Percentiles rank a stretch among this genome's conserved stretches.
phyloP scores from a whole-genome alignment of 2,888 invertebrate species.

The Pheosia tremula region DNA sequence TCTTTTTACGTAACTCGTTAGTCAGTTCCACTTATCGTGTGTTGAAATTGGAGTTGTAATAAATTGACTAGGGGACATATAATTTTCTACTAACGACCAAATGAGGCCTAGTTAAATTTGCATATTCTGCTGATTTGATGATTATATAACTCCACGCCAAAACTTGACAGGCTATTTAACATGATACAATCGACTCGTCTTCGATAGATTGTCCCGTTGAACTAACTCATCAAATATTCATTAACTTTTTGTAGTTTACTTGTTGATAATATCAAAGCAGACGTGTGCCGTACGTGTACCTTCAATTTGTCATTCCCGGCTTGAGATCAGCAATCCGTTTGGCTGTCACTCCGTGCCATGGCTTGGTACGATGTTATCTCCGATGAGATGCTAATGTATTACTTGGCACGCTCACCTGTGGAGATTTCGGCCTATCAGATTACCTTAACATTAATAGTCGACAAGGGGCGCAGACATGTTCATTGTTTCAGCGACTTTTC shows the following conservation, averaged over 20 bases:
- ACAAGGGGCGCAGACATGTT: slow-evolving; percentile 43
- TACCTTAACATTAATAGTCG: slow-evolving; percentile 63
- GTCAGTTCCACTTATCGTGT: slow-evolving; percentile 10
- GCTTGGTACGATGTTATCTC: slow-evolving; percentile 66
- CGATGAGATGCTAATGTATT: slow-evolving; percentile 79
- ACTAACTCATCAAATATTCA: slow-evolving; percentile 31
- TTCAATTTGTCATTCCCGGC: slow-evolving; percentile 49
- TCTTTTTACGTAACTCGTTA: slow-evolving; percentile 14
- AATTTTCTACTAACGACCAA: slow-evolving; percentile 35
- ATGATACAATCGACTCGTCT: slow-evolving; percentile 44
- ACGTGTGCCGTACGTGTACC: slow-evolving; percentile 13
- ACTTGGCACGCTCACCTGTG: slow-evolving; percentile 70
- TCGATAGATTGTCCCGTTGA: slow-evolving; percentile 44
- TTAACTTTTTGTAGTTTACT: slow-evolving; percentile 25
- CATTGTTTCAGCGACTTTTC: slow-evolving; percentile 50
- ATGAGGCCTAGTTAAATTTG: slow-evolving; percentile 29
- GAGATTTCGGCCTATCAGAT: slow-evolving; percentile 63
- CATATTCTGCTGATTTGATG: slow-evolving; percentile 32
- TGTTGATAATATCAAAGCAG: slow-evolving; percentile 32
- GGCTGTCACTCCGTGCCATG: slow-evolving; percentile 52
- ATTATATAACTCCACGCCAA: slow-evolving; percentile 40
- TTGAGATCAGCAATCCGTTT: slow-evolving; percentile 43
- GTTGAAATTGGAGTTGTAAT: slow-evolving; percentile 32
- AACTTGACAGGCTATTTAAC: slow-evolving; percentile 26
- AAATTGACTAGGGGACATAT: slow-evolving; percentile 31